Evolutionary conservation across 2,797 vertebrate genomes (phyloP).

Genomic region (Sebastes kiyomatsui): DNA sequence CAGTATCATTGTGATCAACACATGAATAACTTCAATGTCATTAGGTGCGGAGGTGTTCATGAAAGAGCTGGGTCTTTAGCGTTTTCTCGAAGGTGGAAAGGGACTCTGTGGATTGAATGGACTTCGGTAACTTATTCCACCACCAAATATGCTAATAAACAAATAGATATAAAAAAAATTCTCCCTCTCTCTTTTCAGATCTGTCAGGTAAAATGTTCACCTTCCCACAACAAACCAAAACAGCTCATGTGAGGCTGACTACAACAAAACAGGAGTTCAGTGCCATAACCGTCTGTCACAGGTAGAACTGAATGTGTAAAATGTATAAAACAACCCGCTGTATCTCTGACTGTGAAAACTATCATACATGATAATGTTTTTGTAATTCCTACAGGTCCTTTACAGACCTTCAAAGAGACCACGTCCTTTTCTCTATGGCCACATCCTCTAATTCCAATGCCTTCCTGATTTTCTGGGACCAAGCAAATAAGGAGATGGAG

Average conservation of each 20-base stretch:
- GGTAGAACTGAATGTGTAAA: slow-evolving; percentile 37
- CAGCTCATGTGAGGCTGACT: slow-evolving; percentile 54
- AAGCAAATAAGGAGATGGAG: slow-evolving; percentile 10
- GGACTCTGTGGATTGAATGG: too few species aligned
- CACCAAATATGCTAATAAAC: not conserved
- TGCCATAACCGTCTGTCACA: slow-evolving; percentile 72
- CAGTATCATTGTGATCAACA: too few species aligned
- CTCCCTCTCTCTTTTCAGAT: slow-evolving; percentile 52
- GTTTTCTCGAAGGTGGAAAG: too few species aligned
- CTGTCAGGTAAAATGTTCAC: slow-evolving; percentile 72
- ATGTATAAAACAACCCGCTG: not conserved
- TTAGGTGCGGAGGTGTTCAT: too few species aligned
- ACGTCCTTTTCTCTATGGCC: slow-evolving; percentile 74
- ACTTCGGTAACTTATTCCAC: too few species aligned
- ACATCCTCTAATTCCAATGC: slow-evolving; percentile 18
- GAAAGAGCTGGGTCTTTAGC: too few species aligned
- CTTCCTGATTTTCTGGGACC: slow-evolving; percentile 62
- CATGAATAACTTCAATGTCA: too few species aligned
- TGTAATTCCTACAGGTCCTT: slow-evolving; percentile 55
- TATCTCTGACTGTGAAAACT: not conserved
- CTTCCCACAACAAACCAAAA: slow-evolving; percentile 68
- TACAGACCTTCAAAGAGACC: slow-evolving; percentile 62
- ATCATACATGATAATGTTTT: not conserved
- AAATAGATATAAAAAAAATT: not conserved
- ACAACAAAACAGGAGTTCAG: slow-evolving; percentile 21